Conservation (phyloP, 2,113 vertebrate species). For the Leptobrachium leishanense region DNA sequence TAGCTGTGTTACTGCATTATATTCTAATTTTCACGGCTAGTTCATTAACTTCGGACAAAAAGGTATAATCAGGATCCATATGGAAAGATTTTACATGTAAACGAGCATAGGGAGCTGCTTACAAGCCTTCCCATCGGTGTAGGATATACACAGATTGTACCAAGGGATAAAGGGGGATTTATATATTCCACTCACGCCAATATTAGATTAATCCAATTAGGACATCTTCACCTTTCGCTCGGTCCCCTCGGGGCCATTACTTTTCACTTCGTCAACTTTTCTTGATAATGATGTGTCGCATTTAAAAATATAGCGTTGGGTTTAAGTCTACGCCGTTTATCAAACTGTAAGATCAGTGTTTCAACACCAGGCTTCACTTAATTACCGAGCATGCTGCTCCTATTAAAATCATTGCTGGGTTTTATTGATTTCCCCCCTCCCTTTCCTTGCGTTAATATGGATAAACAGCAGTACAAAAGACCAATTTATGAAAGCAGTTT, state of each 20-base stretch:
- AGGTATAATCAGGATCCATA: slow-evolving; percentile 17
- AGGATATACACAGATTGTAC: not conserved
- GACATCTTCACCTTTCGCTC: slow-evolving; percentile 39
- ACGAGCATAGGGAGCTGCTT: not conserved
- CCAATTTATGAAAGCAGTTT: too few species aligned
- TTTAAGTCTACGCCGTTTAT: too few species aligned
- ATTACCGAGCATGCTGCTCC: too few species aligned
- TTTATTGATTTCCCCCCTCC: too few species aligned
- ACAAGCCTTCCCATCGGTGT: not conserved
- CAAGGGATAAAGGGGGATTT: not conserved
- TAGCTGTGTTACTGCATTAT: slow-evolving; percentile 6
- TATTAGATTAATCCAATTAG: slow-evolving; percentile 45
- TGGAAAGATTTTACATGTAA: slow-evolving; percentile 1
- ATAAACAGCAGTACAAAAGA: too few species aligned
- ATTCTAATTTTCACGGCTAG: slow-evolving; percentile 25
- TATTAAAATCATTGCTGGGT: too few species aligned
- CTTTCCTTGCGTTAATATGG: too few species aligned
- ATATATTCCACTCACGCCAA: slow-evolving; percentile 15
- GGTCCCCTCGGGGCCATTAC: slow-evolving; percentile 36
- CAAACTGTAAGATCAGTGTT: too few species aligned
- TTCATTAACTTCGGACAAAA: slow-evolving; percentile 25
- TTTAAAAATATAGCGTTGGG: slow-evolving; percentile 53
- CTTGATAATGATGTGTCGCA: slow-evolving; percentile 55
- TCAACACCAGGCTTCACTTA: too few species aligned
- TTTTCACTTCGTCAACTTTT: slow-evolving; percentile 56